Percentiles rank a stretch among this genome's conserved stretches.
Evolutionary conservation across 2,797 vertebrate genomes (phyloP).

Genomic region (Sebastolobus alascanus): DNA sequence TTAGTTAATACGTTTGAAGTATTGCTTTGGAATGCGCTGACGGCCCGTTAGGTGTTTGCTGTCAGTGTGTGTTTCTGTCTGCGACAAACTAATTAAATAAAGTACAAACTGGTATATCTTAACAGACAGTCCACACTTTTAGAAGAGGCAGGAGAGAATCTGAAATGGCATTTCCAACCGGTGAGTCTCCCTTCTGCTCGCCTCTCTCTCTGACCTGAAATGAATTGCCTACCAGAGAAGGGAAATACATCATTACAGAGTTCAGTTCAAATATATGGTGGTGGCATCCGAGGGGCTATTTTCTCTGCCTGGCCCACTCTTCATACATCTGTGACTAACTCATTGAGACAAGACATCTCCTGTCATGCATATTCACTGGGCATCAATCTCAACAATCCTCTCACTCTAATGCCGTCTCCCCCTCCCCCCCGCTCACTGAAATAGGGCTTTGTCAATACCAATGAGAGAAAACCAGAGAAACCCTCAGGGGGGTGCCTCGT

Average conservation of each 20-base stretch:
- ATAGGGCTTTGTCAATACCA: constrained; percentile 55
- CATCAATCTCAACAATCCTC: constrained; percentile 72
- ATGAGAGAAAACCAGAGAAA: constrained; percentile 38
- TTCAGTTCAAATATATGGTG: constrained; percentile 53
- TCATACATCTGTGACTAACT: constrained; percentile 75
- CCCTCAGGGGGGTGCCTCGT: constrained; percentile 14
- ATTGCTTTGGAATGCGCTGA: constrained; percentile 24
- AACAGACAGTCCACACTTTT: constrained; percentile 29
- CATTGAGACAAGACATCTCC: constrained; percentile 68
- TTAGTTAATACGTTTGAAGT: constrained; percentile 22
- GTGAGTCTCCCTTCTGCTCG: constrained; percentile 28
- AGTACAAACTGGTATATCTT: constrained; percentile 49
- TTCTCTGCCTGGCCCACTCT: constrained; percentile 46
- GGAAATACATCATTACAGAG: constrained; percentile 58
- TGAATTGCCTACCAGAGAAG: constrained; percentile 46
- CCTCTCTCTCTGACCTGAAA: constrained; percentile 50
- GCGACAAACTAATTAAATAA: constrained; percentile 58
- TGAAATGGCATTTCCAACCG: constrained; percentile 41
- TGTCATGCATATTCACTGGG: constrained; percentile 65
- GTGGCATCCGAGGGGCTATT: constrained; percentile 55
- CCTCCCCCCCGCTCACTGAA: constrained; percentile 19
- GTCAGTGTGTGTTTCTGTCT: constrained; percentile 54
- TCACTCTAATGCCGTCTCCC: constrained; percentile 45
- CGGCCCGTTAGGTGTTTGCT: constrained; percentile 33
- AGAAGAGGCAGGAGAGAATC: constrained; percentile 42